phyloP scores from a whole-genome alignment of 92 coral and sea anemone genomes.

The Actinostola sp. region DNA sequence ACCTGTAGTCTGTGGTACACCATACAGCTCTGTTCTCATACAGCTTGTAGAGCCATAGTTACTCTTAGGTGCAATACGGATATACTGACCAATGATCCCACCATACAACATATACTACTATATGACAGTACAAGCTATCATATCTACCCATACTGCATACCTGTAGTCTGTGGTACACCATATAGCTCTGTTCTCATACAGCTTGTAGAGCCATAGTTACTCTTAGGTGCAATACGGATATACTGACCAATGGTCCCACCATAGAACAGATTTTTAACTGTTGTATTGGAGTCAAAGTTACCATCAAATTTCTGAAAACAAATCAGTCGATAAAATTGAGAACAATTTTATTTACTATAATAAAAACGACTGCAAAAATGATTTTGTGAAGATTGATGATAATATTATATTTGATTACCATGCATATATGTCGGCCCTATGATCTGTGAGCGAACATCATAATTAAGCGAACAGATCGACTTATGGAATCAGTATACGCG shows the following conservation, averaged over 20 bases:
- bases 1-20: too few species aligned
- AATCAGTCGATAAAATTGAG: neutral
- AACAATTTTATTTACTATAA: neutral
- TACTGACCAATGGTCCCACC: conserved; percentile 8
- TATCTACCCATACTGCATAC: neutral
- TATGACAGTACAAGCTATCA: neutral
- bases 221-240: conserved; percentile 11
- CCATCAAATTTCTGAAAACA: conserved; percentile 21
- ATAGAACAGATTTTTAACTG: conserved; percentile 19
- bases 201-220: neutral
- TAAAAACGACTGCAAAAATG: conserved; percentile 4
- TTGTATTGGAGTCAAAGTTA: conserved; percentile 19
- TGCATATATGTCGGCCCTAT: too few species aligned
- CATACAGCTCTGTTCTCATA: too few species aligned
- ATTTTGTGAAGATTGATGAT: too few species aligned
- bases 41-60: too few species aligned
- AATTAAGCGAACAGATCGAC: too few species aligned
- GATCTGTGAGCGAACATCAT: too few species aligned
- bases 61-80: too few species aligned
- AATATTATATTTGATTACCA: too few species aligned
- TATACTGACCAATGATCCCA: neutral
- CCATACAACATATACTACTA: neutral
- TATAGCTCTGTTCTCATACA: conserved; percentile 37
- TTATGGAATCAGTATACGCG: too few species aligned
- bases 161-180: conserved; percentile 20